These are phyloP conservation scores for Neuroscelio doddi DNA, from an alignment of 2,888 invertebrate genomes.

Conservation along the genomic window DNA sequence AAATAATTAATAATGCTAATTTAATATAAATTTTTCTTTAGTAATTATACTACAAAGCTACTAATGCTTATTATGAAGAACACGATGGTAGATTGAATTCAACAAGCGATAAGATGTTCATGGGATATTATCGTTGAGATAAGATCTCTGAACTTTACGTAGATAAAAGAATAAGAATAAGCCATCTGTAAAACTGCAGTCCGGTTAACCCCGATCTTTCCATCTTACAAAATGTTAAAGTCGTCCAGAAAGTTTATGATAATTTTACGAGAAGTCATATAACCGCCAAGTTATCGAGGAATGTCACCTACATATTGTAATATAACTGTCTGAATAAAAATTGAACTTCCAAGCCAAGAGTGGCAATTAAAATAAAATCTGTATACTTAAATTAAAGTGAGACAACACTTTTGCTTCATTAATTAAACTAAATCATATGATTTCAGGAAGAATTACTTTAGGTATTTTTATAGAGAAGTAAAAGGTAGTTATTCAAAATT, in stretches of 20 bases:
- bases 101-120: not conserved
- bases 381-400: not conserved
- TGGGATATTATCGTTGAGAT: not conserved
- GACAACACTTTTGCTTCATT: no score
- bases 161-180: not conserved
- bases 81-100: not conserved
- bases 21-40: not conserved
- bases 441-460: no score
- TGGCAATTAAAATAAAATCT: constrained; percentile 11
- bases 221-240: constrained; percentile 10
- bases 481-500: no score
- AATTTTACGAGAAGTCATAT: constrained; percentile 38
- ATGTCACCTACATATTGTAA: constrained; percentile 15
- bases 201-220: constrained; percentile 38
- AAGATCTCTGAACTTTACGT: not conserved
- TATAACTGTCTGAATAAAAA: constrained; percentile 28
- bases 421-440: no score
- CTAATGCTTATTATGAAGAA: not conserved
- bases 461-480: no score
- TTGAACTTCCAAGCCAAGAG: constrained; percentile 1
- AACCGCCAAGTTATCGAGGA: constrained; percentile 16
- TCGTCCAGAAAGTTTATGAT: constrained; percentile 31
- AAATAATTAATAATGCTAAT: not conserved
- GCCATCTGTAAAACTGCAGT: constrained; percentile 8
- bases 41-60: no score